A percentile compares a stretch with the other conserved stretches of the same genome.
phyloP scores from a whole-genome alignment of 2,113 vertebrate genomes.

The Oceanites oceanicus region DNA sequence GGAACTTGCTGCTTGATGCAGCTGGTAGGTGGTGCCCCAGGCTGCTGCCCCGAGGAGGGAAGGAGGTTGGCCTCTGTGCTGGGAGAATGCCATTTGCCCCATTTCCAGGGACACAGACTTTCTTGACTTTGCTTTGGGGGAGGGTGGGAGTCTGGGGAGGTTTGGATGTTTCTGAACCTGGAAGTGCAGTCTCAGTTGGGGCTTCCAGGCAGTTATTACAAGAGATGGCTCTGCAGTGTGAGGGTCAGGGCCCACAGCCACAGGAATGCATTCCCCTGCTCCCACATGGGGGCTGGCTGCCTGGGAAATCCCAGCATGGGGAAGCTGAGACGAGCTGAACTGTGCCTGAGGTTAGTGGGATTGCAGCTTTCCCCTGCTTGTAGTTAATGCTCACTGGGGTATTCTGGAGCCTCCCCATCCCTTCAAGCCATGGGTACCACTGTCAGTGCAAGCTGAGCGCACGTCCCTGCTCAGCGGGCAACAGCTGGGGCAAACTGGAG shows the following conservation, averaged over 20 bases:
- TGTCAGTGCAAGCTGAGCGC: neutral
- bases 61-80: neutral
- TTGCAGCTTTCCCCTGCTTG: neutral
- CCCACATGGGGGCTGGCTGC: neutral
- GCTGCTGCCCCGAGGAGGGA: neutral
- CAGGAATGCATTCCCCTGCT: neutral
- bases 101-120: neutral
- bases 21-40: slow-evolving; percentile 74
- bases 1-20: slow-evolving; percentile 89
- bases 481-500: neutral
- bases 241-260: neutral
- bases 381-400: neutral
- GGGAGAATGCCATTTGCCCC: neutral
- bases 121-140: neutral
- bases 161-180: neutral
- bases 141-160: neutral
- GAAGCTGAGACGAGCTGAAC: neutral
- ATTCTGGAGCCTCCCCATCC: neutral
- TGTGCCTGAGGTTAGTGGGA: neutral
- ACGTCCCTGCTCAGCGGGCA: neutral
- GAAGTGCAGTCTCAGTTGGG: neutral
- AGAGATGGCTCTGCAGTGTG: neutral
- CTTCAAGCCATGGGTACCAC: neutral
- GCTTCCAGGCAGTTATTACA: neutral
- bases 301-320: neutral